Percentiles rank a stretch among this genome's conserved stretches.
Conservation (phyloP, 2,888 invertebrate species). For the Agapetus fuscipes region DNA sequence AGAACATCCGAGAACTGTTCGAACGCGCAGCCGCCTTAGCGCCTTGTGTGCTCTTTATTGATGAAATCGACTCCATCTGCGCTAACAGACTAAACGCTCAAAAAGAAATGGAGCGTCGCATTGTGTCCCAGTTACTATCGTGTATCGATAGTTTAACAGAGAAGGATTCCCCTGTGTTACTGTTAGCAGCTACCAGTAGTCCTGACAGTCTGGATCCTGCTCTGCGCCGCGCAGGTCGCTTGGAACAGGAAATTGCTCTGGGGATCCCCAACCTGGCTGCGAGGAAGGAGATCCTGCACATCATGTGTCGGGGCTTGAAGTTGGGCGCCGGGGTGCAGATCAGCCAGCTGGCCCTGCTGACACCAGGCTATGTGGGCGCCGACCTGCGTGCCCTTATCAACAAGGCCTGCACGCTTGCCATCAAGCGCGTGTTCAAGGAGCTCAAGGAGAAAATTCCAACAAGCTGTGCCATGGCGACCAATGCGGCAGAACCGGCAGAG, state of each 20-base stretch:
- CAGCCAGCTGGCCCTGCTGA: conserved; percentile 64
- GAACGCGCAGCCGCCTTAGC: conserved; percentile 66
- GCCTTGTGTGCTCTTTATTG: conserved; percentile 85
- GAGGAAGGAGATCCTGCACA: conserved; percentile 66
- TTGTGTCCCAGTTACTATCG: conserved; percentile 85
- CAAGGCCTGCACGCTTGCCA: conserved; percentile 82
- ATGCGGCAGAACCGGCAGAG: background rate
- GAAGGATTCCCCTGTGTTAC: conserved; percentile 56
- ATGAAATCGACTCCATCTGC: conserved; percentile 95
- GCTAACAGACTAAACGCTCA: conserved; percentile 83
- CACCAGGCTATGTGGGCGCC: conserved; percentile 95
- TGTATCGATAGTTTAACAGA: conserved; percentile 71
- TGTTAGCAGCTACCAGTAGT: conserved; percentile 93
- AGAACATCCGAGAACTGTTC: conserved; percentile 84
- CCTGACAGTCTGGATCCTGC: conserved; percentile 91
- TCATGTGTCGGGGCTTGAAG: conserved; percentile 60
- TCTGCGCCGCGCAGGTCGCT: conserved; percentile 81
- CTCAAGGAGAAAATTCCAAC: conserved; percentile 23
- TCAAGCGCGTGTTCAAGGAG: conserved; percentile 47
- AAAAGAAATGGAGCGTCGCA: conserved; percentile 91
- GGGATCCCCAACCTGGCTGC: conserved; percentile 87
- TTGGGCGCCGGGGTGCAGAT: conserved; percentile 63
- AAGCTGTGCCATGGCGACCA: no score
- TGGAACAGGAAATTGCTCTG: conserved; percentile 87
- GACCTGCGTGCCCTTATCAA: conserved; percentile 80